Percentiles rank a stretch among this genome's conserved stretches.
Evolutionary conservation across 2,113 vertebrate species (phyloP).

Genomic region (Chaenocephalus aceratus): DNA sequence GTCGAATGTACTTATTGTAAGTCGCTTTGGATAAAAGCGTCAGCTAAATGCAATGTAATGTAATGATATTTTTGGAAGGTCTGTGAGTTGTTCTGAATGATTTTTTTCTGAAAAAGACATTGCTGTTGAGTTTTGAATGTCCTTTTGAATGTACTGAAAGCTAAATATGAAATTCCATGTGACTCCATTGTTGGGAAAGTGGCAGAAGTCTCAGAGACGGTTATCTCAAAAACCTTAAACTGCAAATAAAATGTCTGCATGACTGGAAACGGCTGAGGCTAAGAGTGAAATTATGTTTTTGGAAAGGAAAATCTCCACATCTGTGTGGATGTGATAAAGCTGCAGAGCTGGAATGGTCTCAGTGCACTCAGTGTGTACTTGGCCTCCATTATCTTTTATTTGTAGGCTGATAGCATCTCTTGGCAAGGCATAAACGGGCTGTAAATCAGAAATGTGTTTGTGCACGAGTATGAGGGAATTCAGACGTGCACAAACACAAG

Average conservation of each 20-base stretch:
- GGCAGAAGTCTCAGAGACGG: slow-evolving; percentile 18
- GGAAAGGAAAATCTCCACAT: slow-evolving; percentile 69
- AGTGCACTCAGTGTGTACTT: slow-evolving; percentile 65
- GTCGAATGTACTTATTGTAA: no score
- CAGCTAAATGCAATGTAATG: no score
- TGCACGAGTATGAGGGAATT: slow-evolving; percentile 62
- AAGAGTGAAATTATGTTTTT: slow-evolving; percentile 33
- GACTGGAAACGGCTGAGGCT: slow-evolving; percentile 4
- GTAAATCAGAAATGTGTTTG: slow-evolving; percentile 66
- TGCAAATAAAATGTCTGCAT: slow-evolving; percentile 35
- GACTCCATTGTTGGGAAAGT: neutral
- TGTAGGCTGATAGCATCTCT: slow-evolving; percentile 65
- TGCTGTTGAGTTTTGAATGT: slow-evolving; percentile 26
- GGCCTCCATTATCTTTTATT: slow-evolving; percentile 77
- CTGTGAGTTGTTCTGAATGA: slow-evolving; percentile 10
- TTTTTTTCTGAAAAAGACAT: slow-evolving; percentile 9
- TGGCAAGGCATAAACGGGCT: slow-evolving; percentile 62
- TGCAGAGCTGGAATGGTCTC: slow-evolving; percentile 59
- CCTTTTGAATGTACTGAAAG: slow-evolving; percentile 16
- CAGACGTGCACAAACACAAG: slow-evolving; percentile 41
- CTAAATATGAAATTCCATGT: slow-evolving; percentile 24
- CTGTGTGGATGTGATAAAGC: slow-evolving; percentile 67
- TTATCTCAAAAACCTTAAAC: slow-evolving; percentile 35
- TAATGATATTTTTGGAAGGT: neutral
- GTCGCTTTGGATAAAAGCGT: no score